phyloP scores from a whole-genome alignment of 2,113 vertebrate species.

The Camelus bactrianus region DNA sequence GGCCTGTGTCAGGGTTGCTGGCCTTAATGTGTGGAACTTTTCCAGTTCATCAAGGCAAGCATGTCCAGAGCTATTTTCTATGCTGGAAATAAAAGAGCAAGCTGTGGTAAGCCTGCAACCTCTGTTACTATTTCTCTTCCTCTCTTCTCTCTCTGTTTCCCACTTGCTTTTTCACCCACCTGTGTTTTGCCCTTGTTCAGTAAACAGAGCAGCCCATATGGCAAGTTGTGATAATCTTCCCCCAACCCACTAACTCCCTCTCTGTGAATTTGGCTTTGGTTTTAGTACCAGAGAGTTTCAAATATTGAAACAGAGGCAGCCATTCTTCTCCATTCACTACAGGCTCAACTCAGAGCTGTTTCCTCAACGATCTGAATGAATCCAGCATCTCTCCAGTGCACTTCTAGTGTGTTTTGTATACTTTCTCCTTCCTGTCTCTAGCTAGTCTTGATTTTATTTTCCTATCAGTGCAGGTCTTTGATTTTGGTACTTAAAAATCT shows the following conservation, averaged over 20 bases:
- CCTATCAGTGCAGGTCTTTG: neutral
- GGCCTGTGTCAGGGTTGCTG: conserved; percentile 70
- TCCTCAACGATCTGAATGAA: conserved; percentile 23
- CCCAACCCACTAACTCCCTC: neutral
- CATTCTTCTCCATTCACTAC: neutral
- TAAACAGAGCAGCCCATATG: conserved; percentile 63
- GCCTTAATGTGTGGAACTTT: conserved; percentile 75
- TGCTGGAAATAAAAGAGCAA: conserved; percentile 77
- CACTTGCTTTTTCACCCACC: conserved; percentile 25
- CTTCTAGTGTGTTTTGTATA: too few species aligned
- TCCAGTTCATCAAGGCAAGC: conserved; percentile 78
- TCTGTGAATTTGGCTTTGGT: conserved; percentile 4
- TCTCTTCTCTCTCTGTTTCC: conserved; percentile 57
- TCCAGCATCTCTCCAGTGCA: neutral
- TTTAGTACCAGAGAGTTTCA: conserved; percentile 31
- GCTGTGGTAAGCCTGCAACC: conserved; percentile 57
- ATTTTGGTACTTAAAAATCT: neutral
- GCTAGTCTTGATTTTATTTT: neutral
- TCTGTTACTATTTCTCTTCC: conserved; percentile 64
- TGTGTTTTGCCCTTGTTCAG: conserved; percentile 41
- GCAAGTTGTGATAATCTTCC: conserved; percentile 58
- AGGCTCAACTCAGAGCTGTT: neutral
- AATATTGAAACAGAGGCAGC: neutral
- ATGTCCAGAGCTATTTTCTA: conserved; percentile 76
- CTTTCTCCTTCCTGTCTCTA: neutral